Base-by-base conservation (phyloP, 2,113 vertebrate species). In the Prunella fulvescens region DNA sequence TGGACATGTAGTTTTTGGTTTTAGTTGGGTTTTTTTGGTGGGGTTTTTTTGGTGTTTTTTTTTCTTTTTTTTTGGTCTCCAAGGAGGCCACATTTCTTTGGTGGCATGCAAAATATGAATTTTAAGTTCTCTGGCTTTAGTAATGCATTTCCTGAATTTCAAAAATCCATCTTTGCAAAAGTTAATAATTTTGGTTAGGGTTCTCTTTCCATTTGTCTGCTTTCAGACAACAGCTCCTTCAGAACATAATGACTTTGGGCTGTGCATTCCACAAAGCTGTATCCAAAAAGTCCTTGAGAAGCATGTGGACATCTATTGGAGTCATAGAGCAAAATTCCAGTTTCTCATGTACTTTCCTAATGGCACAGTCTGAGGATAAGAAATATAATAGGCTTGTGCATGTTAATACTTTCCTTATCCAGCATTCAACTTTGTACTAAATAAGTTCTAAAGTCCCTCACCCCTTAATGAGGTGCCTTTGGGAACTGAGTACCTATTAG, bases 191-290 rank as follows among this genome's bases (percentile, higher is more conserved):
- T 92, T 94, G 80, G 56, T 95, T 73, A n/a, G 56, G 2, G 7
- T 20, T 88, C 31, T 94, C 76, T 94, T 96, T 95, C 87, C 60
- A 47, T 90, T 96, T 92, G 54, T 77, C 76, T 86, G 51, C 62
- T 92, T 90, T 90, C 67, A 93, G 91, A 78, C 72, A 78, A 69
- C 83, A 85, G 31, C 57, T 85, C 25, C 67, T 81, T 90, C 39
- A 84, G 83, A 56, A 73, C 25, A 31, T 58, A 90, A 95, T 93
- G 51, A 77, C 74, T 92, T 58, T 58, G 47, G 31, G 50, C 81
- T 92, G 54, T 92, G 82, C 67, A 40, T 92, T 95, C 74, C 86
- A 66, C 80, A 86, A 26, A 90, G 24, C 67, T 74, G 18, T 76
- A 47, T 56, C 58, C 51, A 83, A 44, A 45, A 74, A 71, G 35